A percentile compares a stretch with the other conserved stretches of the same genome.
phyloP scores from a whole-genome alignment of 2,797 vertebrate species.

The Danio aesculapii region DNA sequence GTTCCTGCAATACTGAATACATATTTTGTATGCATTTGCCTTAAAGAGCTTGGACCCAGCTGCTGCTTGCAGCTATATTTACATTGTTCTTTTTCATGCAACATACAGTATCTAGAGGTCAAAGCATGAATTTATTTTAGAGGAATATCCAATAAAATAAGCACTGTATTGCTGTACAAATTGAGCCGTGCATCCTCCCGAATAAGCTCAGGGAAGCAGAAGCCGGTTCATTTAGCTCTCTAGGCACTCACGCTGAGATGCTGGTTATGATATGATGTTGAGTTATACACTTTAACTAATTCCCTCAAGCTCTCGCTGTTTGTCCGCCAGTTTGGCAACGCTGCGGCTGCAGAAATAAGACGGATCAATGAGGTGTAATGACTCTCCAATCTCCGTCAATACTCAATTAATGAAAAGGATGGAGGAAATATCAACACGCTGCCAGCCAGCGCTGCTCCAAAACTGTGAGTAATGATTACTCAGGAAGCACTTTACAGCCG shows the following conservation, averaged over 20 bases:
- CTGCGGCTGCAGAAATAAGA: slow-evolving; percentile 53
- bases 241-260: slow-evolving; percentile 19
- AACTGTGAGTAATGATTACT: slow-evolving; percentile 61
- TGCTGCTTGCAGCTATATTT: too few relatives aligned
- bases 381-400: slow-evolving; percentile 63
- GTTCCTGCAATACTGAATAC: too few relatives aligned
- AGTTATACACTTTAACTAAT: slow-evolving; percentile 39
- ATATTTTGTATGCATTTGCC: too few relatives aligned
- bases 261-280: slow-evolving; percentile 35
- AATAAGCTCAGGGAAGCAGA: slow-evolving; percentile 1
- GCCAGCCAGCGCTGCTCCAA: slow-evolving; percentile 41
- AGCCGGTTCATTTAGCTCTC: slow-evolving; percentile 18
- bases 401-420: slow-evolving; percentile 64
- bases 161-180: not conserved
- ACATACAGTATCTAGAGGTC: not conserved
- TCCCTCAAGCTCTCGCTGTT: slow-evolving; percentile 45
- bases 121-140: not conserved
- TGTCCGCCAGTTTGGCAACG: slow-evolving; percentile 52
- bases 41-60: too few relatives aligned
- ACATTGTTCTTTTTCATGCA: not conserved
- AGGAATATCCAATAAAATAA: not conserved
- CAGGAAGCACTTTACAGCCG: slow-evolving; percentile 55
- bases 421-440: slow-evolving; percentile 57
- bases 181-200: not conserved
- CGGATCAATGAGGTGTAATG: slow-evolving; percentile 63